Conservation (phyloP, 2,797 vertebrate species). For the Gymnothorax reevesii region DNA sequence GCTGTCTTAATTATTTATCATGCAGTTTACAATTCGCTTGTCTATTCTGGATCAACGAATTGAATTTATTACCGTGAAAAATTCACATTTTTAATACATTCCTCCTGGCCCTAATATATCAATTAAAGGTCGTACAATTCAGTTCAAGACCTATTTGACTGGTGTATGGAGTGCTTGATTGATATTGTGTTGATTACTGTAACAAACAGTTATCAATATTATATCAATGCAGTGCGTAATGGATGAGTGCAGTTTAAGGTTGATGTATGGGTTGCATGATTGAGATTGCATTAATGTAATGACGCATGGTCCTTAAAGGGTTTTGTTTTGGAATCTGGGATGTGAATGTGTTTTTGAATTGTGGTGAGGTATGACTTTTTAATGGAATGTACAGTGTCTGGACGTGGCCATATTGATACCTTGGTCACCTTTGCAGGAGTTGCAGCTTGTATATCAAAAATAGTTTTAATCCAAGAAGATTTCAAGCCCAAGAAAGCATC, state of each 20-base stretch:
- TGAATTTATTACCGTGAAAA: not conserved
- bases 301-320: constrained; percentile 69
- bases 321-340: constrained; percentile 37
- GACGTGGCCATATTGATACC: constrained; percentile 40
- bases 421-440: not conserved
- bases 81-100: not conserved
- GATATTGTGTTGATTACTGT: not conserved
- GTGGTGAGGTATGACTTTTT: not conserved
- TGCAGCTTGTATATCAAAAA: not conserved
- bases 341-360: not conserved
- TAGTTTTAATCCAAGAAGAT: not conserved
- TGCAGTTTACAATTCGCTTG: not conserved
- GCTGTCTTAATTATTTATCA: constrained; percentile 7
- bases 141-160: not conserved
- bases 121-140: not conserved
- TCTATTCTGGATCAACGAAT: not conserved
- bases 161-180: not conserved
- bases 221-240: no score
- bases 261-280: not conserved
- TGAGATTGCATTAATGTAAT: not conserved
- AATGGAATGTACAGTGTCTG: constrained; percentile 57
- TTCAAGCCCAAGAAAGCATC: not conserved
- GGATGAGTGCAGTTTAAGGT: not conserved
- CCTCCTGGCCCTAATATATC: not conserved
- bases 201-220: no score